phyloP scores from a whole-genome alignment of 2,797 vertebrate genomes.

The Spheniscus humboldti region DNA sequence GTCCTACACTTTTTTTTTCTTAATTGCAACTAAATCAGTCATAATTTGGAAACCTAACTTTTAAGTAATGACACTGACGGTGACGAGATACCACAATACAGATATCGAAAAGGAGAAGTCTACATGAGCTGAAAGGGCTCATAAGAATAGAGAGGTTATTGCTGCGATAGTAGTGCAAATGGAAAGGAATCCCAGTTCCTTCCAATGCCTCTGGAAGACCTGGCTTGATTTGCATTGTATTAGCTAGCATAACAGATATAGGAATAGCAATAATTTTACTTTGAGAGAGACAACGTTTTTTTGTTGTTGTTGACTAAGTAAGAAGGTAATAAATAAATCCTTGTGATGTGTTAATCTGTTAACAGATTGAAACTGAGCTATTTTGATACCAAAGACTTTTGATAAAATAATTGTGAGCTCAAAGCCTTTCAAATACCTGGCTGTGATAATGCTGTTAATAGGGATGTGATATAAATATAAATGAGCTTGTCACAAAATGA shows the following conservation, averaged over 20 bases:
- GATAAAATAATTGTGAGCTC: neutral
- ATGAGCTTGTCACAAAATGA: neutral
- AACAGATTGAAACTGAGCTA: neutral
- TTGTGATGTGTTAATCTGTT: neutral
- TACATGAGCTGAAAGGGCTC: neutral
- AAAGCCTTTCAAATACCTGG: neutral
- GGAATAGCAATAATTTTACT: neutral
- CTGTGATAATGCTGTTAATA: neutral
- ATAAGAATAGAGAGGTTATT: neutral
- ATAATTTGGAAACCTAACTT: neutral
- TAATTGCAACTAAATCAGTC: neutral
- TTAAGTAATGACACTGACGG: neutral
- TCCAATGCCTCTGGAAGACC: neutral
- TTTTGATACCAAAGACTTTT: neutral
- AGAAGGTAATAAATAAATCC: neutral
- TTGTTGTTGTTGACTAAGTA: neutral
- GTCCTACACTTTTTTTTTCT: neutral
- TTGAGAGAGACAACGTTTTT: neutral
- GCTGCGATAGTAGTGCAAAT: neutral
- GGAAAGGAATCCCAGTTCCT: neutral
- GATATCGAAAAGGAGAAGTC: neutral
- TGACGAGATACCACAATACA: neutral
- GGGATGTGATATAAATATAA: neutral
- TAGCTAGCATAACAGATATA: neutral
- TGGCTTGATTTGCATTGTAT: neutral